phyloP scores from a whole-genome alignment of 1,140 invertebrate genomes.

The Sesamia nonagrioides region DNA sequence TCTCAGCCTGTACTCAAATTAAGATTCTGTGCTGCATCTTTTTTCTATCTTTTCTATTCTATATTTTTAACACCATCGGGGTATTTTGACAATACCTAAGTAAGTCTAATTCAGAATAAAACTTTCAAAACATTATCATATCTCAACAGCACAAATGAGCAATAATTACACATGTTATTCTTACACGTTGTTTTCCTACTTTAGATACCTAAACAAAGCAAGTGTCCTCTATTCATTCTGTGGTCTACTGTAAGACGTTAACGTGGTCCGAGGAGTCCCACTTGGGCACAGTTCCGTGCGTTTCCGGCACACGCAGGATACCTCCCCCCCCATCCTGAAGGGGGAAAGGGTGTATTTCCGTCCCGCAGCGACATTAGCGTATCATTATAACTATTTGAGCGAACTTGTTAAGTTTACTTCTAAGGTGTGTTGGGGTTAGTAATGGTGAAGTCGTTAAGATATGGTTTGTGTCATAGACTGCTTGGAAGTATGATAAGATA shows the following conservation, averaged over 20 bases:
- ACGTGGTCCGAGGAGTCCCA: constrained; percentile 33
- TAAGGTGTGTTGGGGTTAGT: background rate
- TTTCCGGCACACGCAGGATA: constrained; percentile 43
- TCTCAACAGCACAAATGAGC: no score
- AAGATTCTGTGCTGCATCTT: no score
- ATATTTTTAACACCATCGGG: no score
- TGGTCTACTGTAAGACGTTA: constrained; percentile 31
- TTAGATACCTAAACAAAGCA: background rate
- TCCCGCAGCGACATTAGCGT: constrained; percentile 18
- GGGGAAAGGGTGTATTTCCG: background rate
- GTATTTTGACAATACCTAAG: no score
- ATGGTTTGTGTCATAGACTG: background rate
- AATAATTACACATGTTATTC: no score
- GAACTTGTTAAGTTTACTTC: constrained; percentile 13
- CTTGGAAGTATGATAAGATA: background rate
- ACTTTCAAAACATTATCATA: no score
- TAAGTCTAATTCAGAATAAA: no score
- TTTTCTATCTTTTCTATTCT: no score
- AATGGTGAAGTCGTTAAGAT: background rate
- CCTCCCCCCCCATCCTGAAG: background rate
- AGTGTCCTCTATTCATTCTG: background rate
- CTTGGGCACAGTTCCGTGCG: constrained; percentile 44
- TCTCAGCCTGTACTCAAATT: no score
- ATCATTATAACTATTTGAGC: constrained; percentile 28
- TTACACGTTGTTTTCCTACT: no score